phyloP scores from a whole-genome alignment of 2,113 vertebrate species.

The Antigone vipio region DNA sequence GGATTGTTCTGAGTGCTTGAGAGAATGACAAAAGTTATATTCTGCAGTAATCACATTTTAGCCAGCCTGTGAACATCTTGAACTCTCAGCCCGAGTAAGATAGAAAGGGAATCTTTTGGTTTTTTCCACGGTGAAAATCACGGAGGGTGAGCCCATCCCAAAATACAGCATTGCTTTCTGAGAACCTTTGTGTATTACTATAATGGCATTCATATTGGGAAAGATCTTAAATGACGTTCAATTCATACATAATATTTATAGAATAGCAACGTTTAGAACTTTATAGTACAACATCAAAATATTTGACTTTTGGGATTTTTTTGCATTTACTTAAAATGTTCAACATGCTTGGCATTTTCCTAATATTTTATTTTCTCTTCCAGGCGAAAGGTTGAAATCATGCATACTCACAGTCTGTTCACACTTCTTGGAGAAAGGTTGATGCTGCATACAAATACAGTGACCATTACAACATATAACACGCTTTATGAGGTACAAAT shows the following conservation, averaged over 20 bases:
- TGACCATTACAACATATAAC: conserved; percentile 94
- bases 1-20: background rate
- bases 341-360: background rate
- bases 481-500: conserved; percentile 91
- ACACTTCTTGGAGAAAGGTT: conserved; percentile 93
- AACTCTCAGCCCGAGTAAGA: background rate
- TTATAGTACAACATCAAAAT: background rate
- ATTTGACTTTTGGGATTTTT: background rate
- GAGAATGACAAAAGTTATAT: background rate
- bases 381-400: conserved; percentile 97
- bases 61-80: background rate
- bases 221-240: background rate
- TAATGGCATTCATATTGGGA: background rate
- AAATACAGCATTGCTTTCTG: background rate
- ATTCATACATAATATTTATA: background rate
- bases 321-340: background rate
- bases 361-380: conserved; percentile 2
- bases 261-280: background rate
- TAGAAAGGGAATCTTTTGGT: background rate
- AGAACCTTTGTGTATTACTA: background rate
- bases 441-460: conserved; percentile 90
- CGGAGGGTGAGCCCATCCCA: background rate
- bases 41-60: background rate
- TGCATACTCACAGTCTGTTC: conserved; percentile 97
- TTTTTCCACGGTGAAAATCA: background rate